Evolutionary conservation across 2,113 vertebrate genomes (phyloP), one percentile per base, ranked within the genome.

Genomic region (Pseudorasbora parva): DNA sequence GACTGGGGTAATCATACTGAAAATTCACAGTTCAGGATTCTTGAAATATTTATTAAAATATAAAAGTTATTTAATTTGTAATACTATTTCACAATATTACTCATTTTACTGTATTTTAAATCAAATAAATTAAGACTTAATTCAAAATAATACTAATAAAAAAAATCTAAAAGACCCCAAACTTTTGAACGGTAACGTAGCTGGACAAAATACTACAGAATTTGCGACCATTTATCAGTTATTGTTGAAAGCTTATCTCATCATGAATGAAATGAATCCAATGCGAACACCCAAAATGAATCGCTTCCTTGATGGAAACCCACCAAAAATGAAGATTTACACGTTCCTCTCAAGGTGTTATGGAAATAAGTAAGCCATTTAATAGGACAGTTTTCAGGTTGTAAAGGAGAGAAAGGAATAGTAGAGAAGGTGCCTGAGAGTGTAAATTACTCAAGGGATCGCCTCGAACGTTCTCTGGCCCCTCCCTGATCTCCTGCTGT

Each of bases 401-500:
- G 49, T 54, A 19, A 54, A 1, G 15, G 49, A 54, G 49, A 54
- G 49, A 54, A 54, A 54, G 49, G 17, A 21, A 17, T 19, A 19
- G 66, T 45, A 15, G 5, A 72, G 71, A 62, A 33, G 49, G 21
- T 5, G 30, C 51, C 27, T n/a, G 25, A 59, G 47, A 1, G 27
- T 0, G 6, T n/a, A 74, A 51, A 78, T 85, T 66, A 64, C 84
- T 72, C 60, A 33, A 15, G 54, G 60, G 51, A 43, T 86, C n/a
- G 64, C 27, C 77, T 76, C 75, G 43, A 79, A 72, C 7, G 30
- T 74, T 85, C 11, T 84, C 77, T 51, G 3, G n/a, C 64, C 56
- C 60, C 47, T 84, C 86, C 49, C 17, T 77, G 68, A 76, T 78
- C 84, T 59, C 60, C 82, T 45, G 49, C 54, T 8, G 27, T 78